phyloP scores from a whole-genome alignment of 2,113 vertebrate species.

The Colaptes auratus region DNA sequence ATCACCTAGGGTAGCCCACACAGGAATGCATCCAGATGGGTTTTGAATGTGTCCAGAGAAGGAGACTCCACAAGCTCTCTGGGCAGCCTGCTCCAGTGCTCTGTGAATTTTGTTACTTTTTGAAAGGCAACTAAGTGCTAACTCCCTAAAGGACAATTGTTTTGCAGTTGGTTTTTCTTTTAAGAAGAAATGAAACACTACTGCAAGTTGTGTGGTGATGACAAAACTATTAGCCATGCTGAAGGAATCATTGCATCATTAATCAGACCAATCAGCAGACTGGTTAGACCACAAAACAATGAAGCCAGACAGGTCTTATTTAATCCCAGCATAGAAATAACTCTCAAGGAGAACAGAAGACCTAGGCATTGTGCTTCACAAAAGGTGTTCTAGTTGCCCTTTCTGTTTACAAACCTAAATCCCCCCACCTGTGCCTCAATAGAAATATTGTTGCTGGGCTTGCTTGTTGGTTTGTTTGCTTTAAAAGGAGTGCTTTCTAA shows the following conservation, averaged over 20 bases:
- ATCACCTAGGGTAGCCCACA: too few species aligned
- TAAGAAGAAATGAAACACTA: slow-evolving; percentile 25
- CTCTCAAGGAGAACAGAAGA: background rate
- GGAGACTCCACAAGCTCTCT: too few species aligned
- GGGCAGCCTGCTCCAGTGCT: too few species aligned
- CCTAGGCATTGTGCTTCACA: background rate
- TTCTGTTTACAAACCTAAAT: background rate
- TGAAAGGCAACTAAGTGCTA: slow-evolving; percentile 22
- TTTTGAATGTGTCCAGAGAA: too few species aligned
- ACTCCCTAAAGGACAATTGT: slow-evolving; percentile 19
- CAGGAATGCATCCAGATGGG: too few species aligned
- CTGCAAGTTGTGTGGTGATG: background rate
- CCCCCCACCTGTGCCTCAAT: background rate
- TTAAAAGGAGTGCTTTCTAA: background rate
- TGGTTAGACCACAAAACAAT: slow-evolving; percentile 43
- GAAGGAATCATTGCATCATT: slow-evolving; percentile 48
- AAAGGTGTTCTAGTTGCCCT: background rate
- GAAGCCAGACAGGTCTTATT: slow-evolving; percentile 49
- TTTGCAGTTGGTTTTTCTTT: background rate
- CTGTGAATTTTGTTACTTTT: slow-evolving; percentile 37
- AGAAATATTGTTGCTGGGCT: background rate
- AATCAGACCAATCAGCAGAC: slow-evolving; percentile 50
- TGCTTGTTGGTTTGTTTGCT: background rate
- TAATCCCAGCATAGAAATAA: slow-evolving; percentile 32
- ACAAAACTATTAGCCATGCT: slow-evolving; percentile 41